Evolutionary conservation across 2,888 invertebrate genomes (phyloP).

Genomic region (Plagiodera versicolora): DNA sequence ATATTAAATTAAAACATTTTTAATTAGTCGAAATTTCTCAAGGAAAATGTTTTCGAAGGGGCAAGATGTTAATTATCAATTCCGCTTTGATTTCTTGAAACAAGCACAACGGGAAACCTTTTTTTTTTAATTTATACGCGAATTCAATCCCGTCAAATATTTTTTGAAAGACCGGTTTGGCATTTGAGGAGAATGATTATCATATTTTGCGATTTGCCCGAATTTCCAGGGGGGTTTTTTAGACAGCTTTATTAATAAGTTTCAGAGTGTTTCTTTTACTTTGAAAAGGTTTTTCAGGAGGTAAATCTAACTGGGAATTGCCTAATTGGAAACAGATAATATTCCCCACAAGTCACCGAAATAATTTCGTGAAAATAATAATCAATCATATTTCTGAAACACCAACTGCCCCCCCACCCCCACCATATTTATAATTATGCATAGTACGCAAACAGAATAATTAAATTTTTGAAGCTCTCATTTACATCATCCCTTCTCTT

Average conservation of each 20-base stretch:
- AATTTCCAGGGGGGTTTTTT: not conserved
- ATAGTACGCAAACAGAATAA: not conserved
- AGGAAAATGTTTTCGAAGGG: slow-evolving; percentile 11
- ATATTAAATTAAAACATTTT: slow-evolving; percentile 17
- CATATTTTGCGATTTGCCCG: not conserved
- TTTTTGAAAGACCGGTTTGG: slow-evolving; percentile 1
- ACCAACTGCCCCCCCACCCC: not conserved
- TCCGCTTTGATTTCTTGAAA: slow-evolving; percentile 11
- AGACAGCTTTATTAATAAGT: slow-evolving; percentile 1
- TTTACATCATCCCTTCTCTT: not conserved
- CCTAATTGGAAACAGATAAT: no score
- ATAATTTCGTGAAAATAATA: no score
- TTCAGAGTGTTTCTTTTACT: not conserved
- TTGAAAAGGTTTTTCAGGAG: not conserved
- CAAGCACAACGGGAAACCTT: not conserved
- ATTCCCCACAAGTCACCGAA: no score
- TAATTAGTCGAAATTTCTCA: slow-evolving; percentile 13
- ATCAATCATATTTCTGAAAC: not conserved
- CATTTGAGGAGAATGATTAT: slow-evolving; percentile 8
- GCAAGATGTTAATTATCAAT: slow-evolving; percentile 15
- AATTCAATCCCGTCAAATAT: slow-evolving; percentile 8
- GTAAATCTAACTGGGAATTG: not conserved
- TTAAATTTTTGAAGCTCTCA: slow-evolving; percentile 14
- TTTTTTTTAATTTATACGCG: slow-evolving; percentile 7
- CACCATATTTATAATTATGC: not conserved